Base-by-base conservation (phyloP, 2,797 vertebrate genomes). In the Pangasius mekongensis region DNA sequence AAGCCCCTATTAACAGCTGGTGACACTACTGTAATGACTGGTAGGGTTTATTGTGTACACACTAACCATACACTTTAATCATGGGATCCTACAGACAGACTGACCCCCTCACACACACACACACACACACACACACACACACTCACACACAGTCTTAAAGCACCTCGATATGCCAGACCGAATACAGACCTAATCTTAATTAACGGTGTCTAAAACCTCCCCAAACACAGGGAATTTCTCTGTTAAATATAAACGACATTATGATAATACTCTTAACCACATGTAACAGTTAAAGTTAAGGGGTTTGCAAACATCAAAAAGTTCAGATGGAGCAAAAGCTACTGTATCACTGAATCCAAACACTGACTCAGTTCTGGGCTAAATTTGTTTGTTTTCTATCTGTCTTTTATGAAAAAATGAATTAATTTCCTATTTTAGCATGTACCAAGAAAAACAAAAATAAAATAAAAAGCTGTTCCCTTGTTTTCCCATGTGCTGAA, bases 31-130 rank as follows among this genome's bases (percentile, higher is more conserved):
- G 77, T 89, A 78, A 89, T 89, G 76, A 71, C 85, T 60, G 83
- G 49, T 87, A 36, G 86, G 58, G 56, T 86, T 85, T 90, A 86
- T 90, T 90, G 74, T 87, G 27, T 85, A 89, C 83, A 89, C 84
- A 89, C 49, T 84, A 80, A 88, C 56, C 67, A 39, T 64, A 49
- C 22, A 64, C 86, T 83, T 90, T 83, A 87, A 83, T 89, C 67
- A 89, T 47, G 52, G 52, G 52, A 47, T 81, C 30, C 77, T 39
- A 33, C 89, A 66, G 80, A 87, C 64, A 71, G 73, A 67, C 80
- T 83, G 74, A 56, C 20, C n/a, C 33, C 54, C 60, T 56, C 33
- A n/a, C 71, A 43, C 20, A 47, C 39, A 24, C 9, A n/a, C 43
- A 78, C 20, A 47, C 39, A 27, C 9, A n/a, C 47, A 67, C 36